A percentile compares a stretch with the other conserved stretches of the same genome.
Evolutionary conservation across 2,797 vertebrate species (phyloP).

Genomic region (Rhinichthys osculus): DNA sequence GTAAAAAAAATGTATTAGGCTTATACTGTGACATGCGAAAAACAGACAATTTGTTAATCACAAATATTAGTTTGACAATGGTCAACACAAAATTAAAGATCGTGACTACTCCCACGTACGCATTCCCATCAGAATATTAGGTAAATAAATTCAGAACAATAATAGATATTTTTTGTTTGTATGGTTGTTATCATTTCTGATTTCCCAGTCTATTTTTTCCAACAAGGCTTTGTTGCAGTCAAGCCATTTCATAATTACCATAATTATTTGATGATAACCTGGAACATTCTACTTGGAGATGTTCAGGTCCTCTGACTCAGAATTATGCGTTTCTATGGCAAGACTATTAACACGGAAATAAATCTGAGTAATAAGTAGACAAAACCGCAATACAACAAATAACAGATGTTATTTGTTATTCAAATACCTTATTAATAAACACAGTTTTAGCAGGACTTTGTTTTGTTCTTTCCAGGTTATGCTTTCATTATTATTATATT

Average conservation of each 20-base stretch:
- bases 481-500: neutral
- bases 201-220: neutral
- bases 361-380: neutral
- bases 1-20: neutral
- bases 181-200: neutral
- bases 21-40: neutral
- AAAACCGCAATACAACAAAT: neutral
- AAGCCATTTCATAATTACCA: neutral
- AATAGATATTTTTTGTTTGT: neutral
- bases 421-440: neutral
- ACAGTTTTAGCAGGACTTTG: neutral
- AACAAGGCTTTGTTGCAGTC: constrained; percentile 2
- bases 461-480: neutral
- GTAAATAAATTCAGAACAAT: neutral
- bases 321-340: neutral
- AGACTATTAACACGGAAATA: neutral
- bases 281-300: no score
- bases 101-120: neutral
- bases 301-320: neutral
- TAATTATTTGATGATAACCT: neutral
- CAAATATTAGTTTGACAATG: neutral
- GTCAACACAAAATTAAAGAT: neutral
- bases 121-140: no score
- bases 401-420: neutral
- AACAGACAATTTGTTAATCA: neutral